phyloP scores from a whole-genome alignment of 2,888 invertebrate genomes.

The Antitype chi region DNA sequence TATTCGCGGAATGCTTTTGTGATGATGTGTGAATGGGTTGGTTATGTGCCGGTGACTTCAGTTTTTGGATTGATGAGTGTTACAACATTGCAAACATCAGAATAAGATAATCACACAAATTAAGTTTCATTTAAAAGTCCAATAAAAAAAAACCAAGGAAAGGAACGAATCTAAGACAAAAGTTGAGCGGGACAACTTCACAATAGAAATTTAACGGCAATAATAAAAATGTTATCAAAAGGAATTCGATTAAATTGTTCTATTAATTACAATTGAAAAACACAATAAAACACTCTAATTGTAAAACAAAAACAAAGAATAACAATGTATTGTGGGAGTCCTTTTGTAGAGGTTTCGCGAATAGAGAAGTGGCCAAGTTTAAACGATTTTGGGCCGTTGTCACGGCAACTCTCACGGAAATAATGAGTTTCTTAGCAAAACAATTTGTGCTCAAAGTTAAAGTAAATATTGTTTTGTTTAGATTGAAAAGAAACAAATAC shows the following conservation, averaged over 20 bases:
- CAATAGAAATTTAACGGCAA: conserved; percentile 11
- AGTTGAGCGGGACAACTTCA: background rate
- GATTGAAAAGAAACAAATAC: conserved; percentile 32
- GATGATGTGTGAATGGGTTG: conserved; percentile 35
- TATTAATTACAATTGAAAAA: conserved; percentile 46
- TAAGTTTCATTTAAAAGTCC: background rate
- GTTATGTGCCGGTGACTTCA: background rate
- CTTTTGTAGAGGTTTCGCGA: conserved; percentile 34
- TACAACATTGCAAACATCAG: background rate
- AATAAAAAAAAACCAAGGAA: background rate
- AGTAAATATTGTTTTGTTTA: conserved; percentile 31
- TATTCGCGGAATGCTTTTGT: conserved; percentile 63
- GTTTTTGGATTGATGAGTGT: background rate
- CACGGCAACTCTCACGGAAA: conserved; percentile 24
- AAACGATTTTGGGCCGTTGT: conserved; percentile 25
- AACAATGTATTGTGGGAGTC: conserved; percentile 38
- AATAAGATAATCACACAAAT: background rate
- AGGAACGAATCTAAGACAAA: background rate
- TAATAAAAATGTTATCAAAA: conserved; percentile 23
- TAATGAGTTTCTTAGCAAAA: conserved; percentile 22
- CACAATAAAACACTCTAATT: conserved; percentile 46
- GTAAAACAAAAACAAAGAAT: conserved; percentile 47
- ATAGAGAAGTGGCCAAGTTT: conserved; percentile 31
- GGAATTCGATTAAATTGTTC: conserved; percentile 24
- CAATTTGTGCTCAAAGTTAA: conserved; percentile 12